phyloP scores from a whole-genome alignment of 1,140 invertebrate genomes.

The Epicauta chinensis region DNA sequence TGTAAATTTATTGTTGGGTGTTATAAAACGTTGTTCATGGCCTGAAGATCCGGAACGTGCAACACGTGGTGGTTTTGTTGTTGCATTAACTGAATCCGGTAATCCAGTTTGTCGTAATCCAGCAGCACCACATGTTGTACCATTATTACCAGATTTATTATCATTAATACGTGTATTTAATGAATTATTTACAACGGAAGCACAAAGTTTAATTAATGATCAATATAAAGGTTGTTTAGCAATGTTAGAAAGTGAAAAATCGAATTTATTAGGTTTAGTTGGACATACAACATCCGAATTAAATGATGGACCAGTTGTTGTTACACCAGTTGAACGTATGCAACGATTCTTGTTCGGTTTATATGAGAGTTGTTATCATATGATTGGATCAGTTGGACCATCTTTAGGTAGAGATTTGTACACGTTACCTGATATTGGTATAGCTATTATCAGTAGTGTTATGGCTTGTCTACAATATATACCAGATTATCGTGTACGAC shows the following conservation, averaged over 20 bases:
- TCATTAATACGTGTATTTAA: constrained; percentile 70
- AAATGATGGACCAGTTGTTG: constrained; percentile 44
- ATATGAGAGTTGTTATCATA: constrained; percentile 69
- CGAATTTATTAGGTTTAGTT: constrained; percentile 56
- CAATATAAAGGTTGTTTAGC: constrained; percentile 63
- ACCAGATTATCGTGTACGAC: constrained; percentile 78
- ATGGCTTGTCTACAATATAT: constrained; percentile 65
- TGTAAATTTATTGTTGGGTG: constrained; percentile 68
- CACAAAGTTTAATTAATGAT: constrained; percentile 53
- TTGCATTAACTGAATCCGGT: constrained; percentile 64
- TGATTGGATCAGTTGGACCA: constrained; percentile 70
- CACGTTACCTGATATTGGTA: constrained; percentile 56
- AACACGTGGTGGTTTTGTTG: constrained; percentile 72
- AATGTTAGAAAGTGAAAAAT: constrained; percentile 64
- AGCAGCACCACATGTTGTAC: constrained; percentile 71
- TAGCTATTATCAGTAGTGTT: constrained; percentile 55
- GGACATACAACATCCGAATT: constrained; percentile 40
- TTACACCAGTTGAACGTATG: constrained; percentile 66
- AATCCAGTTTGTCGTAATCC: constrained; percentile 73
- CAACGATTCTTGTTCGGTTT: constrained; percentile 67
- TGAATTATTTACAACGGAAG: constrained; percentile 67
- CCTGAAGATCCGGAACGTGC: constrained; percentile 75
- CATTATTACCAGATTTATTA: constrained; percentile 70
- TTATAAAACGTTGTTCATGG: constrained; percentile 78
- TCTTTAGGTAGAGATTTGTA: constrained; percentile 80